Evolutionary conservation across 2,113 vertebrate genomes (phyloP), one percentile per base, ranked within the genome.

Genomic region (Dendrocopos noguchii): DNA sequence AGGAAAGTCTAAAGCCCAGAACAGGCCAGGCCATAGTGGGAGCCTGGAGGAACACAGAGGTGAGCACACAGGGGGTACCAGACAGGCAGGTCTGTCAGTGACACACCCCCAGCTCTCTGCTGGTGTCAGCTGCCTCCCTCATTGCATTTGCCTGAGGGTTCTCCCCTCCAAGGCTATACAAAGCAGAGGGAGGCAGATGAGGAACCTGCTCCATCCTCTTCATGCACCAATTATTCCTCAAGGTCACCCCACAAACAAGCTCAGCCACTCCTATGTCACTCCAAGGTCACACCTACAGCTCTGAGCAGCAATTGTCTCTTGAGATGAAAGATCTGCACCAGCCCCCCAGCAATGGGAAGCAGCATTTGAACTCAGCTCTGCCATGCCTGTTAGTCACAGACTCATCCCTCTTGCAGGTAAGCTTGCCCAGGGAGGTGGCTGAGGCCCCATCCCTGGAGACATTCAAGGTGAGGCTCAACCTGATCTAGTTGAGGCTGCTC

Each of bases 131-230:
- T 47, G n/a, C 0, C 3, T 25, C 46, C 68, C 28, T 74, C 6
- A 2, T 4, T 31, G 12, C 24, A 56, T 61, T 22, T 24, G n/a
- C 39, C 72, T 84, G 44, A 2, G 27, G 57, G 34, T 19, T 86
- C 57, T 78, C 72, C 33, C 55, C 75, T 34, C 67, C 56, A 56
- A 59, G 84, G 42, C 67, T 21, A n/a, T 22, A 36, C 4, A 80
- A 63, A 39, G 36, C 18, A 73, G 34, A 73, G 70, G 63, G 53
- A 60, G 44, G 75, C 28, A 46, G 53, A 25, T 0, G 2, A 9
- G 7, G 42, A 4, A 47, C 12, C 20, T 0, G 0, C 67, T 61
- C 44, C 55, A 33, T 18, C 55, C 42, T 46, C 68, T 68, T 34
- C 19, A 15, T 14, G 71, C 71, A 44, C 59, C 46, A 39, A 44